phyloP scores from a whole-genome alignment of 1,140 invertebrate species.

The Leptopilina boulardi region DNA sequence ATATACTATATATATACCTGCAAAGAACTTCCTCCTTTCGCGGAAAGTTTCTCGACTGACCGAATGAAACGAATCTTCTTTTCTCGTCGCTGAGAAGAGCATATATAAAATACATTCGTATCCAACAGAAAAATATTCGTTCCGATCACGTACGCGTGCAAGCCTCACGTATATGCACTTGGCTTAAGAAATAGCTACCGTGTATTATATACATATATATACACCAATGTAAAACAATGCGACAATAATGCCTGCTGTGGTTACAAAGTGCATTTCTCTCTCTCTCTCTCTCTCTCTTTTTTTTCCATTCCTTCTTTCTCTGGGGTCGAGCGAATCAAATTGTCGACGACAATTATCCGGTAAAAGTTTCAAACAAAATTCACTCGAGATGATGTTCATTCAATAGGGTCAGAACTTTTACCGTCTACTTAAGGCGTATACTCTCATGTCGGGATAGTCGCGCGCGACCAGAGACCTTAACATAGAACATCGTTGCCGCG shows the following conservation, averaged over 20 bases:
- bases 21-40: constrained; percentile 13
- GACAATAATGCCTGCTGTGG: constrained; percentile 48
- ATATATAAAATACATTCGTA: constrained; percentile 8
- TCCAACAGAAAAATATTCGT: neutral
- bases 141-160: constrained; percentile 36
- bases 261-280: constrained; percentile 39
- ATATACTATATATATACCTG: no score
- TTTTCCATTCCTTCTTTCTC: no score
- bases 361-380: constrained; percentile 51
- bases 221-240: constrained; percentile 37
- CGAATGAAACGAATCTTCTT: neutral
- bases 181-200: constrained; percentile 45
- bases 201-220: constrained; percentile 46
- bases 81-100: neutral
- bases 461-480: constrained; percentile 60
- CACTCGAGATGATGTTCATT: neutral
- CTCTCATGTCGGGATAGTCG: constrained; percentile 56
- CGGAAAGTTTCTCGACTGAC: constrained; percentile 18
- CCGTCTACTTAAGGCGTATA: constrained; percentile 61
- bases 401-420: constrained; percentile 52
- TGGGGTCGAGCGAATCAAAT: constrained; percentile 61
- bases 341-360: constrained; percentile 42
- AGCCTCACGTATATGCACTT: constrained; percentile 33
- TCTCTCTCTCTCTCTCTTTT: no score
- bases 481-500: constrained; percentile 68